Conservation (phyloP, 2,888 invertebrate species). For the Melinaea menophilus region DNA sequence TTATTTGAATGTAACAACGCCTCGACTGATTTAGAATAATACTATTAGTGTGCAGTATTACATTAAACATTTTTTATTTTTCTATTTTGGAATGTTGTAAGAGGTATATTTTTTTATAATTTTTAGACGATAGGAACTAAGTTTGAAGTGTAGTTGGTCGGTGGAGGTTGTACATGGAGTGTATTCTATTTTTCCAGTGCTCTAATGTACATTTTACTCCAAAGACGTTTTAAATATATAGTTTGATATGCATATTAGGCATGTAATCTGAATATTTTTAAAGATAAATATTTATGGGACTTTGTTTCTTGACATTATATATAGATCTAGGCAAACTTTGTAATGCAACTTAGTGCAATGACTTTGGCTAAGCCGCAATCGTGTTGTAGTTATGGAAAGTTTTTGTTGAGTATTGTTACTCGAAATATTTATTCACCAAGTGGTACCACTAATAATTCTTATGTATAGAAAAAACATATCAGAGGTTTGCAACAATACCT, state of each 20-base stretch:
- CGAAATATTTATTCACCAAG: slow-evolving; percentile 60
- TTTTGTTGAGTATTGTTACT: slow-evolving; percentile 52
- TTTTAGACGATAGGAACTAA: slow-evolving; percentile 46
- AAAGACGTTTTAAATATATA: slow-evolving; percentile 48
- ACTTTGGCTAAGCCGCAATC: slow-evolving; percentile 68
- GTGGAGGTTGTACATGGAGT: slow-evolving; percentile 47
- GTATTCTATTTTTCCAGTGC: slow-evolving; percentile 49
- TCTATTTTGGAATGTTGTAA: slow-evolving; percentile 62
- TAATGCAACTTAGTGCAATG: slow-evolving; percentile 60
- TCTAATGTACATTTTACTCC: slow-evolving; percentile 54
- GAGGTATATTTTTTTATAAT: slow-evolving; percentile 70
- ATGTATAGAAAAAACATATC: slow-evolving; percentile 27
- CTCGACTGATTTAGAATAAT: slow-evolving; percentile 75
- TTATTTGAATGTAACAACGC: slow-evolving; percentile 57
- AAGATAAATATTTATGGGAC: slow-evolving; percentile 46
- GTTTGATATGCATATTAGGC: slow-evolving; percentile 39
- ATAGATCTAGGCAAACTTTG: slow-evolving; percentile 49
- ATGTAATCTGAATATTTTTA: slow-evolving; percentile 50
- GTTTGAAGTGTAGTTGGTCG: slow-evolving; percentile 48
- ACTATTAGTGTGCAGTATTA: slow-evolving; percentile 71
- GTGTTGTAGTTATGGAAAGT: slow-evolving; percentile 59
- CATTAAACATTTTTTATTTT: slow-evolving; percentile 67
- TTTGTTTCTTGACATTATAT: slow-evolving; percentile 43
- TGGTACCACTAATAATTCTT: slow-evolving; percentile 65
- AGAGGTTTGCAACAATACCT: background rate